Percentiles rank a stretch among this genome's conserved stretches.
phyloP scores from a whole-genome alignment of 64 coral and sea anemone species.

The Cladopsammia gracilis region DNA sequence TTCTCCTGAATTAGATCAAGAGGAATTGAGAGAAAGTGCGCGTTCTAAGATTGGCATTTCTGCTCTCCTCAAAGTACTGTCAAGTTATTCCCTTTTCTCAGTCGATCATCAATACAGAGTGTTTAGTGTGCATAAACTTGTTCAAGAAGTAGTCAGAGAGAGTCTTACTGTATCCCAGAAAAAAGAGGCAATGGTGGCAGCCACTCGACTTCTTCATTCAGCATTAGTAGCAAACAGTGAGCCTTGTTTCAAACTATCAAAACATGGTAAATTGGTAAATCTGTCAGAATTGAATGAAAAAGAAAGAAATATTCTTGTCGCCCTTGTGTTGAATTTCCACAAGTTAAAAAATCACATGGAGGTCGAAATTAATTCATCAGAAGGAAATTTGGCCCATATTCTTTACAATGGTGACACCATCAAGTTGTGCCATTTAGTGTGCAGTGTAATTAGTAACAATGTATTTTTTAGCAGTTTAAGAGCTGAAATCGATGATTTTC shows the following conservation, averaged over 20 bases:
- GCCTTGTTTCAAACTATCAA: not conserved
- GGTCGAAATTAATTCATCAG: not conserved
- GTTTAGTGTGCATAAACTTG: constrained; percentile 43
- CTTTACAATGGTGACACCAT: not conserved
- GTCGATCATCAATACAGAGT: not conserved
- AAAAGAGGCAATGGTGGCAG: not conserved
- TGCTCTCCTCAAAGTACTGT: constrained; percentile 1
- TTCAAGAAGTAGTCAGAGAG: constrained; percentile 45
- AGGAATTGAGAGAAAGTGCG: constrained; percentile 1
- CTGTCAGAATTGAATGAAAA: not conserved
- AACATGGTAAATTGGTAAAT: not conserved
- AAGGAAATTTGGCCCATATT: too few relatives aligned
- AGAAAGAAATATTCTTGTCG: not conserved
- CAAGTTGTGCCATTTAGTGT: not conserved
- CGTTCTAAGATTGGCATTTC: not conserved
- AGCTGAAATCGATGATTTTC: not conserved
- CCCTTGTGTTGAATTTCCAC: not conserved
- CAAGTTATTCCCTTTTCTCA: constrained; percentile 37
- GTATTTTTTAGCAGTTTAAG: not conserved
- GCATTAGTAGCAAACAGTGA: not conserved
- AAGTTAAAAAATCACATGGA: not conserved
- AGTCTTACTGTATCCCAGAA: not conserved
- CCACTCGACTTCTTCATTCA: constrained; percentile 19
- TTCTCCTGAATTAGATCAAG: constrained; percentile 36
- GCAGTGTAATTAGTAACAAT: not conserved